Evolutionary conservation across 2,888 invertebrate genomes (phyloP).

Genomic region (Cryptus armator): DNA sequence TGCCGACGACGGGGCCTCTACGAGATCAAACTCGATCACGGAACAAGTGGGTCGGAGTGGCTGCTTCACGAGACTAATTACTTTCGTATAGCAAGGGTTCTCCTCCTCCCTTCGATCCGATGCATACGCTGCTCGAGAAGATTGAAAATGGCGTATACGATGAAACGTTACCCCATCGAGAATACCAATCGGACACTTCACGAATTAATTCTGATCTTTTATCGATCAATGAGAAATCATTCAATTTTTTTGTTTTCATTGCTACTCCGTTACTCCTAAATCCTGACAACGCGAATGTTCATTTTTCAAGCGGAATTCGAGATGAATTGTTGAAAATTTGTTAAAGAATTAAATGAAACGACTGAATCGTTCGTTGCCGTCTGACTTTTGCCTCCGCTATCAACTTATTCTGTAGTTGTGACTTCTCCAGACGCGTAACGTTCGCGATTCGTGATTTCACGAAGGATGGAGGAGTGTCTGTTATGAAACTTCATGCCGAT

Average conservation of each 20-base stretch:
- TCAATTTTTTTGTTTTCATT: conserved; percentile 4
- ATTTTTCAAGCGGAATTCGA: background rate
- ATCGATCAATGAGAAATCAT: conserved; percentile 24
- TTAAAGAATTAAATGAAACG: background rate
- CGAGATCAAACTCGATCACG: conserved; percentile 48
- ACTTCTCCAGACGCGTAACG: conserved; percentile 2
- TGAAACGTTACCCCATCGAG: conserved; percentile 23
- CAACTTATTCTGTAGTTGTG: background rate
- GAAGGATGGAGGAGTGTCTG: background rate
- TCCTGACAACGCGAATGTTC: background rate
- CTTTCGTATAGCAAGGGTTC: conserved; percentile 42
- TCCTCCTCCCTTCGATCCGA: conserved; percentile 33
- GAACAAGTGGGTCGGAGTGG: conserved; percentile 44
- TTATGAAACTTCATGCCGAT: conserved; percentile 38
- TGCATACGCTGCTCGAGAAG: conserved; percentile 41
- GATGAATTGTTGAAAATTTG: background rate
- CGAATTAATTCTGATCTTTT: conserved; percentile 24
- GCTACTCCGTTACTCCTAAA: background rate
- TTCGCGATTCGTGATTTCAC: conserved; percentile 18
- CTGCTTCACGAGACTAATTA: conserved; percentile 60
- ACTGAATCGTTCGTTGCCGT: background rate
- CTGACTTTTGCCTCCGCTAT: background rate
- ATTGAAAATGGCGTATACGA: conserved; percentile 47
- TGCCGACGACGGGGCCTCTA: background rate
- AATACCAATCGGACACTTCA: conserved; percentile 36